Evolutionary conservation across 2,888 invertebrate genomes (phyloP), one percentile per base, ranked within the genome.

Genomic region (Acanthococcus lagerstroemiae): DNA sequence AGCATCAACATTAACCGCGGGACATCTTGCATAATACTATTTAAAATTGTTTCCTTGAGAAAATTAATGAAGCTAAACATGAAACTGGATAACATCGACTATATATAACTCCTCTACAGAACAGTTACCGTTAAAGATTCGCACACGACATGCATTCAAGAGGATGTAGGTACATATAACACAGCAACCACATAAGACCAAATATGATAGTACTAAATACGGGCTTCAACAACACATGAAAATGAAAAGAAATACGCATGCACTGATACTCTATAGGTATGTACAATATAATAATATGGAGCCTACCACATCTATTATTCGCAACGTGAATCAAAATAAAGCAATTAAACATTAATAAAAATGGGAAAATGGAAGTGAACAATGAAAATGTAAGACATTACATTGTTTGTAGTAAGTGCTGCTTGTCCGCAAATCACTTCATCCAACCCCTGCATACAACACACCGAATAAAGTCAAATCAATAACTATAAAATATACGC

Each of bases 261-360:
- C 15, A 45, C 6, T 17, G 15, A 19, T 45, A 24, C 72, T 70
- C 67, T 70, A 55, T 68, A 70, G 69, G 46, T n/a, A n/a, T n/a
- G n/a, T n/a, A n/a, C n/a, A n/a, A n/a, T n/a, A n/a, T 27, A 44
- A 22, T 22, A 55, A 52, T 19, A 17, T 26, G 17, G 67, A 61
- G 57, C 56, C 63, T 55, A 27, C 52, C 52, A 52, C 19, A 52
- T 52, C n/a, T n/a, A 52, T 52, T 19, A 52, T 52, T 52, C 52
- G 24, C 19, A 24, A 37, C 15, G 44, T 57, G 37, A 17, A 26
- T 24, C 44, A 55, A 30, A 44, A 22, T 37, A 57, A 37, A 22
- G 57, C 57, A 6, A 44, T 37, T 30, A 57, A 44, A 57, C 30
- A 27, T 37, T 22, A 37, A 57, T 44, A 37, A 54, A 27, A 67